Base-by-base conservation (phyloP, 2,797 vertebrate genomes). In the Tenualosa ilisha region DNA sequence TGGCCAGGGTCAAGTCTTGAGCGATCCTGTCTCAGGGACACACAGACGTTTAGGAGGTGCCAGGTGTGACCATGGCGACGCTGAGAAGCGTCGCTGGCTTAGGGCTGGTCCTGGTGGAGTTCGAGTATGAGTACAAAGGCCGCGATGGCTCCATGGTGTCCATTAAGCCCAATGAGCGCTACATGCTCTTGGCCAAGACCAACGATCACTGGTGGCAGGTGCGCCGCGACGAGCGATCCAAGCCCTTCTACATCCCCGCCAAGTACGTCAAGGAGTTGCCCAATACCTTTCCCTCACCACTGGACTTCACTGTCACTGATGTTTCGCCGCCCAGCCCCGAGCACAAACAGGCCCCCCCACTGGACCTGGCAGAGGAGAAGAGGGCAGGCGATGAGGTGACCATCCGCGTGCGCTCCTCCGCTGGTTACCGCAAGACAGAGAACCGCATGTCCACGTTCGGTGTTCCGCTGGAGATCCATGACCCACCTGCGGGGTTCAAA, bases 181-280 rank as follows among this genome's bases (percentile, higher is more conserved):
- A 99, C 82, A 90, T 97, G 84, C 95, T 99, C 40, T 94, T 99
- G 89, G 96, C 97, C 81, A 99, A 99, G 93, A 98, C 98, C 91
- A 99, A 98, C 0, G 95, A 97, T 89, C 97, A 99, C 89, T 99
- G 98, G 98, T 99, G 98, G 98, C 97, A 99, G 53, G 98, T 99
- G 79, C 94, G 93, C 81, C 94, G 91, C 3, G 96, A 97, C 0
- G 92, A 93, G 75, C 92, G 86, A 82, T 94, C 97, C 83, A 97
- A 95, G 87, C 94, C 97, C 0, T 97, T 99, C 88, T 99, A 98
- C 82, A 97, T 99, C 88, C 98, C 98, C 0, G 98, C 98, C 49
- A 98, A 98, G 85, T 99, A 99, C 1, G 98, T 99, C 50, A 97
- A 96, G 88, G 97, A 99, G 94, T 95, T 99, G 31, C 95, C 95